phyloP scores from a whole-genome alignment of 64 coral and sea anemone species.

The Stichodactyla helianthus region DNA sequence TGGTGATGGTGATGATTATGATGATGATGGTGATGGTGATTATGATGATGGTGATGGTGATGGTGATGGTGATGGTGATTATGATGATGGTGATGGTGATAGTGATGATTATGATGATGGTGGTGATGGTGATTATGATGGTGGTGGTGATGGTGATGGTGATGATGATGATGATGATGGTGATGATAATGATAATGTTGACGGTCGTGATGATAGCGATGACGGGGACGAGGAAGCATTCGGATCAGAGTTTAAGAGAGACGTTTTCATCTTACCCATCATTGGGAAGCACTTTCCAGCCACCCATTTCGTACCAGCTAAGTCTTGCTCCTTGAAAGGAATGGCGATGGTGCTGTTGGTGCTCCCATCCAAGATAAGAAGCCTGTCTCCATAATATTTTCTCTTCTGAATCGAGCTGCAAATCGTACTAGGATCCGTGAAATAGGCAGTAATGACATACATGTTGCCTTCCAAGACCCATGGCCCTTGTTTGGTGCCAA shows the following conservation, averaged over 20 bases:
- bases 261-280: conserved; percentile 58
- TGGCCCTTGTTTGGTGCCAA: conserved; percentile 7
- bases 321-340: conserved; percentile 72
- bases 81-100: no score
- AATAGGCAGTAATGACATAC: conserved; percentile 89
- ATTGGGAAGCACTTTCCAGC: conserved; percentile 56
- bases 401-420: conserved; percentile 36
- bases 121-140: no score
- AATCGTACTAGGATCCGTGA: conserved; percentile 55
- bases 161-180: background rate
- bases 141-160: no score
- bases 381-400: conserved; percentile 55
- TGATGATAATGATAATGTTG: background rate
- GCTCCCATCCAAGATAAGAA: conserved; percentile 55
- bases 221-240: background rate
- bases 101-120: no score
- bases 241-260: background rate
- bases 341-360: conserved; percentile 33
- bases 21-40: background rate
- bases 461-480: conserved; percentile 67
- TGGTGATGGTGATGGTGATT: background rate
- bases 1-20: background rate
- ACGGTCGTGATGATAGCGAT: background rate
- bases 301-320: conserved; percentile 70
- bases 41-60: background rate